Evolutionary conservation across 2,113 vertebrate species (phyloP).

Genomic region (Podarcis raffonei): DNA sequence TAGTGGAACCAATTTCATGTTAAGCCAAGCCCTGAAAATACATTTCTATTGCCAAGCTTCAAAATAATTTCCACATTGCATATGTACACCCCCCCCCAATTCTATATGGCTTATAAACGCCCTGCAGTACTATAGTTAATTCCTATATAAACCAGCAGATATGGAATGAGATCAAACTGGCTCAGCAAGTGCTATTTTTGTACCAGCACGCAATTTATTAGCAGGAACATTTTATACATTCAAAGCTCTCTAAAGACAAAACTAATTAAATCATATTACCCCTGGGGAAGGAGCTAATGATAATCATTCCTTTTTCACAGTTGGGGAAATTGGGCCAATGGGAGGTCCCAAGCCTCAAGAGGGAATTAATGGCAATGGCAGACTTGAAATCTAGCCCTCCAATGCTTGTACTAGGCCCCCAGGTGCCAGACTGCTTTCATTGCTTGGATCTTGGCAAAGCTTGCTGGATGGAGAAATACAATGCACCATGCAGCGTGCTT

Average conservation of each 20-base stretch:
- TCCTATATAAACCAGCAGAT: not conserved
- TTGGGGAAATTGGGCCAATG: slow-evolving; percentile 1
- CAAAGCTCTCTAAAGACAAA: slow-evolving; percentile 1
- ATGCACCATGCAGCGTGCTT: not conserved
- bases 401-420: not conserved
- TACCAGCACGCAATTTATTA: not conserved
- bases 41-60: not conserved
- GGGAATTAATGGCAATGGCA: not conserved
- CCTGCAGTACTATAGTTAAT: not conserved
- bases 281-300: slow-evolving; percentile 2
- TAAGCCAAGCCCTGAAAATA: not conserved
- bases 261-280: slow-evolving; percentile 11
- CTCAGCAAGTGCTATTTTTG: slow-evolving; percentile 2
- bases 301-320: not conserved
- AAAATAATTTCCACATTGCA: not conserved
- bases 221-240: slow-evolving; percentile 4
- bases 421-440: not conserved
- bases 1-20: not conserved
- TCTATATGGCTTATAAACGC: not conserved
- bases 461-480: not conserved
- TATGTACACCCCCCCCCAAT: not conserved
- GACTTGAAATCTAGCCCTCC: not conserved
- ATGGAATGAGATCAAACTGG: not conserved
- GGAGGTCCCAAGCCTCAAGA: not conserved
- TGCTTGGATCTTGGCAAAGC: not conserved